Percentiles rank a stretch among this genome's conserved stretches.
These are phyloP conservation scores for Seira musarum DNA, from an alignment of 2,888 invertebrate genomes.

Conservation along the genomic window DNA sequence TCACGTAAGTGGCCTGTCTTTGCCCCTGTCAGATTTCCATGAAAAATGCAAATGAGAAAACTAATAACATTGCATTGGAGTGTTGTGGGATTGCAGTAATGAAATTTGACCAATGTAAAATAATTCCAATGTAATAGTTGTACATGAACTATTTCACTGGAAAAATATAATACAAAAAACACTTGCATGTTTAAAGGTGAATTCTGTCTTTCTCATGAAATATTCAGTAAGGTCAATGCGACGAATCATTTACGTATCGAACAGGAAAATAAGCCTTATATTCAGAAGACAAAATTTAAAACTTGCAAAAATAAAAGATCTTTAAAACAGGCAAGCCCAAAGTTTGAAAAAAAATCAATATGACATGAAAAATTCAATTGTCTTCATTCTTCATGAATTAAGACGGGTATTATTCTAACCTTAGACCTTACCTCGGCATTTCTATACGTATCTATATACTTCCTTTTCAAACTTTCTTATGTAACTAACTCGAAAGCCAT, in stretches of 20 bases:
- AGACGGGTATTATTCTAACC: too few relatives aligned
- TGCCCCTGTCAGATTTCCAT: constrained; percentile 49
- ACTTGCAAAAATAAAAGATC: too few relatives aligned
- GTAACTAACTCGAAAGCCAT: constrained; percentile 5
- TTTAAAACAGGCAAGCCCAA: too few relatives aligned
- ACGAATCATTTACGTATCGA: too few relatives aligned
- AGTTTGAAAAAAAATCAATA: too few relatives aligned
- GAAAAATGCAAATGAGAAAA: constrained; percentile 52
- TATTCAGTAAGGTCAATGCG: background rate
- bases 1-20: constrained; percentile 55
- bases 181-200: constrained; percentile 3
- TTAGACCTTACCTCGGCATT: background rate
- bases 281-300: too few relatives aligned
- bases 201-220: background rate
- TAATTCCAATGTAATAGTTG: too few relatives aligned
- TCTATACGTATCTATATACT: background rate
- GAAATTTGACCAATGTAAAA: too few relatives aligned
- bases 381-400: too few relatives aligned
- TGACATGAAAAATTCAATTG: too few relatives aligned
- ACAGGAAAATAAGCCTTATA: too few relatives aligned
- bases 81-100: background rate
- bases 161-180: background rate
- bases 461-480: constrained; percentile 9
- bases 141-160: background rate
- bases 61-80: constrained; percentile 24